Evolutionary conservation across 2,888 invertebrate species (phyloP), one percentile per base, ranked within the genome.

Genomic region (Tetramorium bicarinatum): DNA sequence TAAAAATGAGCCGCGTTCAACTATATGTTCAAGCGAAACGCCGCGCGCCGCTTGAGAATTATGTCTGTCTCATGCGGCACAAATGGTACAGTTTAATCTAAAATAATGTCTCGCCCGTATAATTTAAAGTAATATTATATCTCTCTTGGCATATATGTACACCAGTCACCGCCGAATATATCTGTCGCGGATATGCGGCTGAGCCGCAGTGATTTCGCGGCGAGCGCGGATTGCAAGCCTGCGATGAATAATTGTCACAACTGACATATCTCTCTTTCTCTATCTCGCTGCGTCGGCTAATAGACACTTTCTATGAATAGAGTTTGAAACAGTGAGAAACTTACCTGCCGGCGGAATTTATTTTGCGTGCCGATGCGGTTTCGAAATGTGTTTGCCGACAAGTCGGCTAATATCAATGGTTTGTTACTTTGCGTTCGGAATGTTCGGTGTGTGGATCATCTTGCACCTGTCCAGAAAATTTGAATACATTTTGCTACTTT

Each of bases 251-350:
- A 80, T 80, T 80, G 72, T 52, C 44, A 8, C 59, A 59, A 80
- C 79, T 47, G 79, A 79, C 44, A 79, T 25, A 11, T 66, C 41
- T 82, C 38, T 66, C 61, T 81, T 76, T 76, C 54, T 64, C 84
- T 67, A 25, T 62, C 59, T 41, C 41, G 18, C 52, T 3, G 25
- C 41, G 47, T 7, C 64, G 47, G 49, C 64, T 0, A 44, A 62
- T 59, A 75, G 49, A 76, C 81, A 61, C 62, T 75, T 81, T 59
- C 84, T 76, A 85, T 80, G 80, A 84, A 85, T 84, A 76, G 85
- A 81, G 74, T 66, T 76, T 61, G 67, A 71, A 85, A 85, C 59
- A 59, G 71, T 54, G 44, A 44, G 49, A 76, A 76, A 84, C 13
- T 64, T 49, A 15, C 3, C 47, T 21, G 52, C 29, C 76, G 34